A percentile compares a stretch with the other conserved stretches of the same genome.
Conservation (phyloP, 2,888 invertebrate genomes). For the Eupithecia dodoneata region DNA sequence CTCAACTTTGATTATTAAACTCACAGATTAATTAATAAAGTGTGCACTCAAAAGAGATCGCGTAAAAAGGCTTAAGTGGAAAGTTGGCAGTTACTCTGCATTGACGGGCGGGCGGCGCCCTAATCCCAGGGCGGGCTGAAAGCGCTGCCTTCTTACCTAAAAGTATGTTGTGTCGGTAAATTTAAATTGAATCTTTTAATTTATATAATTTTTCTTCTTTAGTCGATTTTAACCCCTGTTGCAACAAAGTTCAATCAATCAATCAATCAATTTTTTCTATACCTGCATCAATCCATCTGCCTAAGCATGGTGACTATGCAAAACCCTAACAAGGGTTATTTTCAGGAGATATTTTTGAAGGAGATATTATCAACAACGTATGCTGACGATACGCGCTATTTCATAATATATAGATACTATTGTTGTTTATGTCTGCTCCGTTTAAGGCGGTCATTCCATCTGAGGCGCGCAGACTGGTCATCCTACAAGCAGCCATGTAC, state of each 20-base stretch:
- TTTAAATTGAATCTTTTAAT: background rate
- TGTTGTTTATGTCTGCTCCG: no score
- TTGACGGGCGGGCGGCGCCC: constrained; percentile 50
- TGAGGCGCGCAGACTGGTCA: no score
- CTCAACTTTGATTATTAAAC: constrained; percentile 62
- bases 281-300: no score
- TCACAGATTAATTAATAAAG: constrained; percentile 75
- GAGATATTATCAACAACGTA: no score
- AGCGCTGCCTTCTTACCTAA: background rate
- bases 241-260: background rate
- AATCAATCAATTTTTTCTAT: no score
- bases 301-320: no score
- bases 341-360: no score
- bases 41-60: constrained; percentile 66
- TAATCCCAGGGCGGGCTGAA: constrained; percentile 2
- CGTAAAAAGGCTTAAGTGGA: constrained; percentile 69
- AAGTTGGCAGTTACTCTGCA: constrained; percentile 62
- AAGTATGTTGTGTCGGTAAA: background rate
- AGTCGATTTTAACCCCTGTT: background rate
- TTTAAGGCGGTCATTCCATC: no score
- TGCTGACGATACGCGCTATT: no score
- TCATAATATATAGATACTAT: no score
- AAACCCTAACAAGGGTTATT: no score
- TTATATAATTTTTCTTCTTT: background rate
- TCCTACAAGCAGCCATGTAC: no score